phyloP scores from a whole-genome alignment of 2,888 invertebrate genomes.

The Synanthedon vespiformis region DNA sequence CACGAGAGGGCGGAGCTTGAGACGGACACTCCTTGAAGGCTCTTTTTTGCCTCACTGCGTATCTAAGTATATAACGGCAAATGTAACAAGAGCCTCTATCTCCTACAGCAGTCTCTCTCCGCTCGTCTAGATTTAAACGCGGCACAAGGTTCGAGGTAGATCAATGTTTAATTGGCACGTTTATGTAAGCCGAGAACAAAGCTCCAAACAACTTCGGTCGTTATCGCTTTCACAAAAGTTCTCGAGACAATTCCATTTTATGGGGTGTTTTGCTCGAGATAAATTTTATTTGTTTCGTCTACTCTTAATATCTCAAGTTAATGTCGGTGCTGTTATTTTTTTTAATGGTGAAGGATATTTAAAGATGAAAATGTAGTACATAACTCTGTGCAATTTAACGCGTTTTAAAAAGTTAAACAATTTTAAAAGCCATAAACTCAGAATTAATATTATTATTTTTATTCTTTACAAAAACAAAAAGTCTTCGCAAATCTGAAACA shows the following conservation, averaged over 20 bases:
- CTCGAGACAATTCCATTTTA: constrained; percentile 65
- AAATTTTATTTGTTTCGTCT: constrained; percentile 63
- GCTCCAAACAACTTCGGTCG: constrained; percentile 63
- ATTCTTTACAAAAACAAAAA: too few species aligned
- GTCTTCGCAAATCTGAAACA: too few species aligned
- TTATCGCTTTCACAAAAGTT: constrained; percentile 69
- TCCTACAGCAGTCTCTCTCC: constrained; percentile 18
- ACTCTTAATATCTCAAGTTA: constrained; percentile 7
- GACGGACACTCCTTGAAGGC: constrained; percentile 64
- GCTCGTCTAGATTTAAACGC: constrained; percentile 5
- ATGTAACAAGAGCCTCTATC: constrained; percentile 31
- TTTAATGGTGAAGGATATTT: too few species aligned
- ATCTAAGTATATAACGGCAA: constrained; percentile 54
- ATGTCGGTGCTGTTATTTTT: too few species aligned
- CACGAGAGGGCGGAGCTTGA: constrained; percentile 46
- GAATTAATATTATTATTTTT: too few species aligned
- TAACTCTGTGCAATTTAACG: too few species aligned
- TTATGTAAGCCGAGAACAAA: constrained; percentile 63
- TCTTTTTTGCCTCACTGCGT: constrained; percentile 63
- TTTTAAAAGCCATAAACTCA: too few species aligned
- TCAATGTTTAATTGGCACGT: constrained; percentile 33
- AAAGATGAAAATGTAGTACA: too few species aligned
- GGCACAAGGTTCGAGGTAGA: constrained; percentile 15
- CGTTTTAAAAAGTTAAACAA: too few species aligned
- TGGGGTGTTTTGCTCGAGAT: constrained; percentile 68